A percentile compares a stretch with the other conserved stretches of the same genome.
These are phyloP conservation scores for Unio pictorum DNA, from an alignment of 2,888 invertebrate genomes.

Conservation along the genomic window DNA sequence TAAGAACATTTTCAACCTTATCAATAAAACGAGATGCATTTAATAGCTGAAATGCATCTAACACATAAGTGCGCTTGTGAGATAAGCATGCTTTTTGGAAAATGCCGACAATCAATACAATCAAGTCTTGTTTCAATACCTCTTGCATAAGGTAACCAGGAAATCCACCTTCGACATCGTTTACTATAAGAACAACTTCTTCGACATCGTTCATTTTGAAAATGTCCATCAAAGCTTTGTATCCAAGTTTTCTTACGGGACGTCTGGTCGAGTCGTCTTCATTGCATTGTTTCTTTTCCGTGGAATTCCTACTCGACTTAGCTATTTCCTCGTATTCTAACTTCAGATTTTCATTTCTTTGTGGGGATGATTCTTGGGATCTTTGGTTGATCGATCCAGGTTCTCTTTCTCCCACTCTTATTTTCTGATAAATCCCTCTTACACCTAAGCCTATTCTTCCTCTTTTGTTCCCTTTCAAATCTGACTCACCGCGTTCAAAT, in stretches of 20 bases:
- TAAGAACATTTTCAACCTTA: too few relatives aligned
- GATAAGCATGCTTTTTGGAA: conserved; percentile 23
- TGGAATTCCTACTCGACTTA: too few relatives aligned
- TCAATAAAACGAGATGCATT: too few relatives aligned
- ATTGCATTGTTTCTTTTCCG: too few relatives aligned
- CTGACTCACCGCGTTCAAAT: too few relatives aligned
- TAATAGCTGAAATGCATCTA: conserved; percentile 19
- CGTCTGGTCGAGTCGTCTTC: too few relatives aligned
- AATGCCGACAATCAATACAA: conserved; percentile 14
- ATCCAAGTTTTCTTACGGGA: not conserved
- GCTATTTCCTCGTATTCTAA: too few relatives aligned
- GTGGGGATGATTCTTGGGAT: too few relatives aligned
- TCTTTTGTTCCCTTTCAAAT: not conserved
- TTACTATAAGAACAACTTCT: conserved; percentile 21
- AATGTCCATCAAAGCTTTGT: conserved; percentile 1
- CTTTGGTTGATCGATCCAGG: too few relatives aligned
- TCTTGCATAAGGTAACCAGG: conserved; percentile 14
- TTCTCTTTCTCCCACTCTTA: too few relatives aligned
- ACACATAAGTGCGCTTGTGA: conserved; percentile 1
- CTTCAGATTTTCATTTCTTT: too few relatives aligned
- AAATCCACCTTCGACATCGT: conserved; percentile 28
- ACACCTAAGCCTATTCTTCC: conserved; percentile 2
- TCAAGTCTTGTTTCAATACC: conserved; percentile 12
- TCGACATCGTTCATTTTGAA: conserved; percentile 2
- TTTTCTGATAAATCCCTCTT: not conserved